Percentiles rank a stretch among this genome's conserved stretches.
phyloP scores from a whole-genome alignment of 2,113 vertebrate genomes.

The Semicossyphus pulcher region DNA sequence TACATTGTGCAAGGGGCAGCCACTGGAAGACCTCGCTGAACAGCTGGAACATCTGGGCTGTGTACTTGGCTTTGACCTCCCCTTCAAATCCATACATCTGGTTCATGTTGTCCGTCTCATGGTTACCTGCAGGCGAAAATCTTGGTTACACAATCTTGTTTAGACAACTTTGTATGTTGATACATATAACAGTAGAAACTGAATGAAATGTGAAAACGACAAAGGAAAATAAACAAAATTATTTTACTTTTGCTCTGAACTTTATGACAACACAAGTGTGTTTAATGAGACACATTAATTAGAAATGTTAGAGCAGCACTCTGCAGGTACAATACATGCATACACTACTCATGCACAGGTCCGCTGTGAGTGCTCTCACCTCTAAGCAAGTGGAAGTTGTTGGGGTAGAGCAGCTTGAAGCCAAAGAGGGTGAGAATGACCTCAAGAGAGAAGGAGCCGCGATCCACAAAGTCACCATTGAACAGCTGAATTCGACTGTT shows the following conservation, averaged over 20 bases:
- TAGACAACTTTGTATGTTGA: fast-evolving
- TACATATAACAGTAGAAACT: background rate
- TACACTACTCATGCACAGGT: background rate
- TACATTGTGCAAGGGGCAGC: conserved; percentile 93
- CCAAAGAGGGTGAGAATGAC: conserved; percentile 95
- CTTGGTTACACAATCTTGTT: background rate
- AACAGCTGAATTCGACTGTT: conserved; percentile 87
- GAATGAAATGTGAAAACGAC: background rate
- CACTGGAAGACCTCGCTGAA: conserved; percentile 98
- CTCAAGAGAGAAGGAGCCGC: conserved; percentile 94
- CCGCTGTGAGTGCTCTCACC: conserved; percentile 77
- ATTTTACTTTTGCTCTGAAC: background rate
- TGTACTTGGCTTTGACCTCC: conserved; percentile 97
- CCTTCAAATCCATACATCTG: conserved; percentile 98
- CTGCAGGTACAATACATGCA: background rate
- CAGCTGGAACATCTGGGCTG: conserved; percentile 95
- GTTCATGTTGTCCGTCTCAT: conserved; percentile 98
- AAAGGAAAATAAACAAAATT: background rate
- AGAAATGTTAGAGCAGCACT: too few species aligned
- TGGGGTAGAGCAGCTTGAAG: conserved; percentile 93
- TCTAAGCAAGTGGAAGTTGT: conserved; percentile 91
- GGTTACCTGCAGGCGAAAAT: conserved; percentile 87
- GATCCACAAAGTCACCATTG: conserved; percentile 95
- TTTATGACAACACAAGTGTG: background rate
- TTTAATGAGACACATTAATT: background rate